A percentile compares a stretch with the other conserved stretches of the same genome.
phyloP scores from a whole-genome alignment of 2,888 invertebrate genomes.

The Pseudeuparius sepicola region DNA sequence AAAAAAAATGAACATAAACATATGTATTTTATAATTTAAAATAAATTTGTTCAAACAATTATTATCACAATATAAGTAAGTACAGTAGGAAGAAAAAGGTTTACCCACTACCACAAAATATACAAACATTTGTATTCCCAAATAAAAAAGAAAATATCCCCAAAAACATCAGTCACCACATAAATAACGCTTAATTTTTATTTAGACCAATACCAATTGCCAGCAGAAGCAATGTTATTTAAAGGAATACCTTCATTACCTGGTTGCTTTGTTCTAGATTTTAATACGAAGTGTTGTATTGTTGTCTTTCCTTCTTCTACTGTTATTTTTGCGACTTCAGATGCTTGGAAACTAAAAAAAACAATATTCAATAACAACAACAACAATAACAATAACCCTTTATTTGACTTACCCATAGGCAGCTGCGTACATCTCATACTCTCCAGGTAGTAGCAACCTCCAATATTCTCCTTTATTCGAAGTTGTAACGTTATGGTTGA shows the following conservation, averaged over 20 bases:
- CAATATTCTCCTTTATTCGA: conserved; percentile 85
- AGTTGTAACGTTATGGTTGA: conserved; percentile 70
- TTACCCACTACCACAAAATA: conserved; percentile 5
- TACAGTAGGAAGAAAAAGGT: conserved; percentile 2
- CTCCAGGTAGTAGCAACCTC: conserved; percentile 83
- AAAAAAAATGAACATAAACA: conserved; percentile 23
- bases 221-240: conserved; percentile 19
- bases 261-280: conserved; percentile 26
- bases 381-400: too few species aligned
- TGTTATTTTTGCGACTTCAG: conserved; percentile 35
- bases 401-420: conserved; percentile 69
- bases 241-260: conserved; percentile 25
- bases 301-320: conserved; percentile 37
- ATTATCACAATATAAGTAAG: too few species aligned
- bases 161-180: conserved; percentile 10
- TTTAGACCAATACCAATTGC: conserved; percentile 27
- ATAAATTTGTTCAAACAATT: too few species aligned
- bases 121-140: conserved; percentile 2
- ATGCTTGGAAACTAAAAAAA: conserved; percentile 44
- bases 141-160: conserved; percentile 4
- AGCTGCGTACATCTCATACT: conserved; percentile 62
- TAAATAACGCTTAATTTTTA: too few species aligned
- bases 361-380: too few species aligned
- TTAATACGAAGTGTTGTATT: conserved; percentile 40
- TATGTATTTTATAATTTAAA: conserved; percentile 25